Conservation (phyloP, 2,797 vertebrate species). For the Lagocephalus sceleratus region DNA sequence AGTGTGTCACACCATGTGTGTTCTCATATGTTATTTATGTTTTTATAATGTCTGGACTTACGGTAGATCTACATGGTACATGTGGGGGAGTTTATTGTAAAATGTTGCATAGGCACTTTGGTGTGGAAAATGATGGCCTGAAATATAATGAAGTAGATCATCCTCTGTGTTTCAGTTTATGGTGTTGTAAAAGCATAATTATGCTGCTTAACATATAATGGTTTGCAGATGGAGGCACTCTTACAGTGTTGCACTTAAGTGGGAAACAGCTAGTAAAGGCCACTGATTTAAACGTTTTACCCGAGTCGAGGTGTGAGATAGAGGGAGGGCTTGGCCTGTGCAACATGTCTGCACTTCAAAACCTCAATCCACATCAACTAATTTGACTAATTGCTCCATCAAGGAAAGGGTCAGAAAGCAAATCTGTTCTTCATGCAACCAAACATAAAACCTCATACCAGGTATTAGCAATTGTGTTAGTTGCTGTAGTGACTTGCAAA, state of each 20-base stretch:
- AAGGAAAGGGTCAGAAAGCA: too few species aligned
- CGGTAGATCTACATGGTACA: neutral
- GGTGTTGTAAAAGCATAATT: neutral
- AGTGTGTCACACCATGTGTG: constrained; percentile 5
- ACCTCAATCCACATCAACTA: too few species aligned
- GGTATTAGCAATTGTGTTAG: too few species aligned
- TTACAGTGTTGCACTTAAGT: neutral
- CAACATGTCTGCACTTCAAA: too few species aligned
- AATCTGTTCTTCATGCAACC: too few species aligned
- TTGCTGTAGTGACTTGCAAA: too few species aligned
- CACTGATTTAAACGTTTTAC: too few species aligned
- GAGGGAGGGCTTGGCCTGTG: too few species aligned
- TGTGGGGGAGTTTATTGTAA: constrained; percentile 17
- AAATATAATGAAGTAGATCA: constrained; percentile 3
- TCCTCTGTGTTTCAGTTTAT: constrained; percentile 1
- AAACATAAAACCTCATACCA: too few species aligned
- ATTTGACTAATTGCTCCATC: too few species aligned
- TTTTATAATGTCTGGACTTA: constrained; percentile 4
- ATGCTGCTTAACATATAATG: neutral
- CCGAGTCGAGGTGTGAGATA: too few species aligned
- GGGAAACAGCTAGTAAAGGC: neutral
- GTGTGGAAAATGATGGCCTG: constrained; percentile 3
- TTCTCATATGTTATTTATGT: constrained; percentile 8
- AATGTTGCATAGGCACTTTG: constrained; percentile 5
- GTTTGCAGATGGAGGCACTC: neutral